These are phyloP conservation scores for Hypomecis punctinalis DNA, from an alignment of 2,888 invertebrate genomes.

Conservation along the genomic window DNA sequence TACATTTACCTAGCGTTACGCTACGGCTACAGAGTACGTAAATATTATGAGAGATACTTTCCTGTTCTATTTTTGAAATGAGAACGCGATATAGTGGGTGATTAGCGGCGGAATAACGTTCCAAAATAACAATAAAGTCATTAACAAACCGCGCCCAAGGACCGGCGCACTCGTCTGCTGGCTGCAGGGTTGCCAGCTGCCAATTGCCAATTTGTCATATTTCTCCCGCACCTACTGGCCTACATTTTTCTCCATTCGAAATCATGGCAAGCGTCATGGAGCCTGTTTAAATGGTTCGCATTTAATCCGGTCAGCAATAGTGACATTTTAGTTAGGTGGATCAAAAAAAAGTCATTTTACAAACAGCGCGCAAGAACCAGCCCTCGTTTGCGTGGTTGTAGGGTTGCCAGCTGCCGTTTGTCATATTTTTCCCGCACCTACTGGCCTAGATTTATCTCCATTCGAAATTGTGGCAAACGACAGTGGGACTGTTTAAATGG, in stretches of 20 bases:
- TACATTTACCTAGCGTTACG: no score
- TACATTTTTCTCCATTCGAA: conserved; percentile 2
- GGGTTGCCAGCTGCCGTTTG: conserved; percentile 16
- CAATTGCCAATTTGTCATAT: conserved; percentile 10
- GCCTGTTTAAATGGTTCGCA: no score
- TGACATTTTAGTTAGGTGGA: no score
- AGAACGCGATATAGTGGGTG: conserved; percentile 12
- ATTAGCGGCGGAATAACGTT: conserved; percentile 21
- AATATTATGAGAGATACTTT: conserved; percentile 3
- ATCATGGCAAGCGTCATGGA: no score
- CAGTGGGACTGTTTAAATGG: no score
- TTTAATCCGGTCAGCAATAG: no score
- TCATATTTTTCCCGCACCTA: conserved; percentile 7
- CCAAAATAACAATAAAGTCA: conserved; percentile 44
- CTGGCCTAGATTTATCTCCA: conserved; percentile 16
- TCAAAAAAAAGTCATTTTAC: conserved; percentile 44
- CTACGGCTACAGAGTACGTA: no score
- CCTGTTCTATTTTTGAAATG: conserved; percentile 23
- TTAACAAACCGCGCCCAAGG: conserved; percentile 39
- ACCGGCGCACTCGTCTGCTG: conserved; percentile 27
- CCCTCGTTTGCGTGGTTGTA: conserved; percentile 25
- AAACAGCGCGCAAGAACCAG: conserved; percentile 37
- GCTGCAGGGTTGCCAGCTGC: conserved; percentile 17
- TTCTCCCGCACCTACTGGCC: conserved; percentile 11
- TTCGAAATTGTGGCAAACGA: no score